A percentile compares a stretch with the other conserved stretches of the same genome.
Evolutionary conservation across 2,888 invertebrate genomes (phyloP).

Genomic region (Strigamia crassipes): DNA sequence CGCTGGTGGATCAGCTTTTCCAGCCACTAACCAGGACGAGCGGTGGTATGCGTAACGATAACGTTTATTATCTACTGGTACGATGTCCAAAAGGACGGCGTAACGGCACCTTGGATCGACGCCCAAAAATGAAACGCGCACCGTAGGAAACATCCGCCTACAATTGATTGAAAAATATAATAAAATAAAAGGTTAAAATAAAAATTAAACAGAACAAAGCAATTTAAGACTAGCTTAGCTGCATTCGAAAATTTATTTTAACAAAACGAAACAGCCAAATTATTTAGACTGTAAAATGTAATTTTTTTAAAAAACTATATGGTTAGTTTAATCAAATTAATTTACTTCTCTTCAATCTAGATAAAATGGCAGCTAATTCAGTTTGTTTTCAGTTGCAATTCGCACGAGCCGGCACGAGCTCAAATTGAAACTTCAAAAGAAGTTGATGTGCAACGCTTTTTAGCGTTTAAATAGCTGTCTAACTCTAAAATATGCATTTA

Average conservation of each 20-base stretch:
- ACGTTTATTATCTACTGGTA: slow-evolving; percentile 78
- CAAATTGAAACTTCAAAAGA: no score
- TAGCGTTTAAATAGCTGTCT: no score
- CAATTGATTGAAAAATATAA: slow-evolving; percentile 55
- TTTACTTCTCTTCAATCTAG: no score
- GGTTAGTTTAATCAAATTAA: no score
- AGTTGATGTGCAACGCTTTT: no score
- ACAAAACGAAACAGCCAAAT: no score
- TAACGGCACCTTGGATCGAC: slow-evolving; percentile 70
- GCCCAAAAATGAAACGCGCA: slow-evolving; percentile 74
- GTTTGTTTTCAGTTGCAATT: no score
- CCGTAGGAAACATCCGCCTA: slow-evolving; percentile 82
- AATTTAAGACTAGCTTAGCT: neutral
- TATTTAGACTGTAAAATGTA: no score
- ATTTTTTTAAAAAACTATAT: no score
- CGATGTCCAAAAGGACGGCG: slow-evolving; percentile 77
- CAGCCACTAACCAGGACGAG: slow-evolving; percentile 80
- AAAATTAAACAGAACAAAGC: neutral
- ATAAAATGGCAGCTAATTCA: no score
- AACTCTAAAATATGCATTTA: no score
- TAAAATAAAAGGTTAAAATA: slow-evolving; percentile 19
- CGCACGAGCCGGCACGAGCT: no score
- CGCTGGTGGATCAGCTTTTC: slow-evolving; percentile 76
- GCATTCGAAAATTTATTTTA: neutral
- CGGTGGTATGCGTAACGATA: slow-evolving; percentile 82